Base-by-base conservation (phyloP, 64 coral and sea anemone species). In the Pachyseris speciosa region DNA sequence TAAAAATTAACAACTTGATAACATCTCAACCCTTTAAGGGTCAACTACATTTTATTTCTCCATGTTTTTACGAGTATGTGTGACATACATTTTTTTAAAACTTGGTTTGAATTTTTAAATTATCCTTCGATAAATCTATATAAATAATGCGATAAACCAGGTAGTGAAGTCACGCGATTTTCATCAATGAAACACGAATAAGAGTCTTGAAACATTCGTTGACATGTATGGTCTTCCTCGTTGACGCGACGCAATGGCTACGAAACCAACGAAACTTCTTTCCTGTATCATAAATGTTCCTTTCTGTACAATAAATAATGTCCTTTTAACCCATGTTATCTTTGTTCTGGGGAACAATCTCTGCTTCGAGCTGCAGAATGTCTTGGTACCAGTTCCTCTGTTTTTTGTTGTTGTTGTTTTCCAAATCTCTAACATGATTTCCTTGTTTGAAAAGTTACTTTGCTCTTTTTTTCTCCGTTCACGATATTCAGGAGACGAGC, bases 251-350 rank as follows among this genome's bases (percentile, higher is more conserved):
- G n/a, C n/a, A n/a, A n/a, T n/a, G n/a, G n/a, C n/a, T n/a, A n/a
- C n/a, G n/a, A n/a, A n/a, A n/a, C n/a, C n/a, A n/a, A n/a, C n/a
- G n/a, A n/a, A n/a, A n/a, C n/a, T n/a, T n/a, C n/a, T n/a, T n/a
- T n/a, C n/a, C n/a, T n/a, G n/a, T n/a, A n/a, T n/a, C n/a, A n/a
- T n/a, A n/a, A 19, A 17, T 69, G 66, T 31, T 69, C 22, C 52
- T 69, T 69, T 45, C 70, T 74, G 40, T 44, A 12, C 70, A 74
- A 74, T 44, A 43, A 74, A 74, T 74, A 74, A 44, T 26, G 24
- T 69, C n/a, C n/a, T 37, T 69, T 65, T 65, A 34, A 36, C 11
- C 66, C 37, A 36, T 69, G 30, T 69, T 32, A 69, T 36, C 66
- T 15, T 5, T 34, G 66, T 17, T 36, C 32, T 19, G 30, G 66